These are phyloP conservation scores for Tholera decimalis DNA, from an alignment of 2,888 invertebrate genomes.

Conservation along the genomic window DNA sequence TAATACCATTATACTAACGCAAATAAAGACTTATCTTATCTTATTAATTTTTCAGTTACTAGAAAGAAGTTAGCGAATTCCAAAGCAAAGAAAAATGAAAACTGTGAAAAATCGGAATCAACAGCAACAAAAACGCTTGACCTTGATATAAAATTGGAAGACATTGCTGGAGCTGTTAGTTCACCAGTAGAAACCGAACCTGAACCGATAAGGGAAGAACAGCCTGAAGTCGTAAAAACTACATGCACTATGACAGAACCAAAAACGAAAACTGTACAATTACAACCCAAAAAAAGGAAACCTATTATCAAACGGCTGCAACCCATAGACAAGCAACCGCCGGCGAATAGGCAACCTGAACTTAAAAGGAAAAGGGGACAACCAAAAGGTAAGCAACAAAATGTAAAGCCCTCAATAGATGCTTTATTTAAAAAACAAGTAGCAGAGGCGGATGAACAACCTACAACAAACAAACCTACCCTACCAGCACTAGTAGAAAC, in stretches of 20 bases:
- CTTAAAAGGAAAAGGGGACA: slow-evolving; percentile 18
- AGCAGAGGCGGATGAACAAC: neutral
- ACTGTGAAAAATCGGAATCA: slow-evolving; percentile 17
- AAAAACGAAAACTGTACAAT: neutral
- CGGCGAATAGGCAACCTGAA: neutral
- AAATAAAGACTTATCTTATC: no score
- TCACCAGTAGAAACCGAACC: neutral
- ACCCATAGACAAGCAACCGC: neutral
- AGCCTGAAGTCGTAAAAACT: neutral
- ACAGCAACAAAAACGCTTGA: neutral
- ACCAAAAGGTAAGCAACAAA: slow-evolving; percentile 53
- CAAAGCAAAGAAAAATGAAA: slow-evolving; percentile 39
- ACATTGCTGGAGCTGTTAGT: neutral
- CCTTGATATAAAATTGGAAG: slow-evolving; percentile 29
- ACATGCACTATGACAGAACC: neutral
- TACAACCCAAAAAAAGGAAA: slow-evolving; percentile 2
- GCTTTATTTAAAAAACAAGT: slow-evolving; percentile 10
- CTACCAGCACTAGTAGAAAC: slow-evolving; percentile 53
- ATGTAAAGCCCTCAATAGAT: slow-evolving; percentile 12
- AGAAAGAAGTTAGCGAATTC: slow-evolving; percentile 64
- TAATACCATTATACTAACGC: no score
- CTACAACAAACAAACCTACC: neutral
- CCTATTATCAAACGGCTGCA: slow-evolving; percentile 3
- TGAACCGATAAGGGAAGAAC: neutral
- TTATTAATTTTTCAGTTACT: slow-evolving; percentile 52